Conservation (phyloP, 1,140 invertebrate genomes). For the Hyles vespertilio region DNA sequence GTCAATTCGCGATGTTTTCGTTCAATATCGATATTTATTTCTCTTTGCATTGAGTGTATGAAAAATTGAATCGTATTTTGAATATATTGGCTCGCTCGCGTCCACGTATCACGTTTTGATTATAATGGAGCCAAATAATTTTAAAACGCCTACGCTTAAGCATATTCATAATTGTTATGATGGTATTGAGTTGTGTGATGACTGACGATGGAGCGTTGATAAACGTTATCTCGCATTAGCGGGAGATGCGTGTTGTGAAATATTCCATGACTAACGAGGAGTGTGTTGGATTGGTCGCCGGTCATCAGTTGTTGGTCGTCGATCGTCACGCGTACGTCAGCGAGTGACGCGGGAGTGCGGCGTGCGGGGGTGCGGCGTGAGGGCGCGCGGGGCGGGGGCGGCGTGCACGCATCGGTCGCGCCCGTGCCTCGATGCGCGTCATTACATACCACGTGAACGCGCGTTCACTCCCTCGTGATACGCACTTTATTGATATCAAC, state of each 20-base stretch:
- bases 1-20: slow-evolving; percentile 27
- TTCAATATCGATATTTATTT: slow-evolving; percentile 33
- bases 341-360: slow-evolving; percentile 24
- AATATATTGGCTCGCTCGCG: slow-evolving; percentile 8
- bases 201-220: slow-evolving; percentile 5
- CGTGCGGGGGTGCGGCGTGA: too few relatives aligned
- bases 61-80: slow-evolving; percentile 21
- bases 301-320: slow-evolving; percentile 2
- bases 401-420: slow-evolving; percentile 25
- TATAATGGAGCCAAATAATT: too few relatives aligned
- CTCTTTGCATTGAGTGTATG: slow-evolving; percentile 27
- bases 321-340: slow-evolving; percentile 27
- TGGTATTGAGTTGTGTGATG: background rate
- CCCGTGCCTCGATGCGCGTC: slow-evolving; percentile 32
- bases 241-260: slow-evolving; percentile 16
- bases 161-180: slow-evolving; percentile 6
- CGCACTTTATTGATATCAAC: too few relatives aligned
- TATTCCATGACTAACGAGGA: slow-evolving; percentile 34
- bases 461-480: background rate
- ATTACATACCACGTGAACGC: slow-evolving; percentile 28
- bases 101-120: slow-evolving; percentile 7
- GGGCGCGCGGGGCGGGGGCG: too few relatives aligned
- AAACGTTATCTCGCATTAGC: slow-evolving; percentile 21
- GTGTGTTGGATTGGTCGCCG: slow-evolving; percentile 1
- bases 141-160: background rate